Evolutionary conservation across 2,888 invertebrate genomes (phyloP).

Genomic region (Punctoribates punctum): DNA sequence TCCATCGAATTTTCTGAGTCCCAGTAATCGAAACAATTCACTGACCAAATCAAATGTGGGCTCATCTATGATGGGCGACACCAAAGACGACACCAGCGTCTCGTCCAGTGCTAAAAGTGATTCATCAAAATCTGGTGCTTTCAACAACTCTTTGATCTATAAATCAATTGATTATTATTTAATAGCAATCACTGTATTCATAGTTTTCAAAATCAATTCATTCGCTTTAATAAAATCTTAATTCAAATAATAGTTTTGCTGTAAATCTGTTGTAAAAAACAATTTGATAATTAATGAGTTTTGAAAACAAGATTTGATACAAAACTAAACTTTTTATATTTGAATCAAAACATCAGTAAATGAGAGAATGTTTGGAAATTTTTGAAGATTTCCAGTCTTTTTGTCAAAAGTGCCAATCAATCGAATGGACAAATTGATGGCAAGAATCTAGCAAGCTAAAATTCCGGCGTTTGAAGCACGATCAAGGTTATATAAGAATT

Average conservation of each 20-base stretch:
- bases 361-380: no score
- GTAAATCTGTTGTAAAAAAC: neutral
- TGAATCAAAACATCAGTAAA: no score
- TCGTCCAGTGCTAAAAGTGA: slow-evolving; percentile 33
- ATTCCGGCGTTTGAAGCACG: no score
- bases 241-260: neutral
- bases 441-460: no score
- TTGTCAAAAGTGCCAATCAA: no score
- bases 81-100: slow-evolving; percentile 31
- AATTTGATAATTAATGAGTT: no score
- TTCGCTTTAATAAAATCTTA: neutral
- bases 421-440: no score
- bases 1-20: neutral
- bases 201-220: slow-evolving; percentile 4
- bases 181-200: neutral
- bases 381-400: no score
- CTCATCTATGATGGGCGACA: slow-evolving; percentile 38
- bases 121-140: slow-evolving; percentile 25
- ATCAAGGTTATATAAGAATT: no score
- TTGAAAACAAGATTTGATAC: no score
- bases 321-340: no score
- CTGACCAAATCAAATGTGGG: slow-evolving; percentile 26
- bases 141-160: neutral
- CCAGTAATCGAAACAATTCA: slow-evolving; percentile 20
- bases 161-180: slow-evolving; percentile 4